phyloP scores from a whole-genome alignment of 2,888 invertebrate genomes.

The Eupithecia dodoneata region DNA sequence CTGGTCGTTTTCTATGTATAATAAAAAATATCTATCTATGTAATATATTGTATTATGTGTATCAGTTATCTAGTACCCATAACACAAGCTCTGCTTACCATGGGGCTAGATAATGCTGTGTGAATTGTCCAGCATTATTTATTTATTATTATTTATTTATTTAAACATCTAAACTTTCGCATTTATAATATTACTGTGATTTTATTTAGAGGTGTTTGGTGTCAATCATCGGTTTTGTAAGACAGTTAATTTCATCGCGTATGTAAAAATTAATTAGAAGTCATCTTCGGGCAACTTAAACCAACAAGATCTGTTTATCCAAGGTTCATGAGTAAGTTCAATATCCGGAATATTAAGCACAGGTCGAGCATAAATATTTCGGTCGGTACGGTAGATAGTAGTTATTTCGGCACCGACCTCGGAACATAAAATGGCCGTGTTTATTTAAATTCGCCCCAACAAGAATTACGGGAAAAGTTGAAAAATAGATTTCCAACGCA shows the following conservation, averaged over 20 bases:
- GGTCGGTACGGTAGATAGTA: constrained; percentile 39
- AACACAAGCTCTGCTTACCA: too few species aligned
- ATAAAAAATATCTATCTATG: too few species aligned
- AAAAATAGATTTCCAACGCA: constrained; percentile 53
- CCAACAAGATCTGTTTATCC: constrained; percentile 24
- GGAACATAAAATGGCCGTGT: constrained; percentile 69
- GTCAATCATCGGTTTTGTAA: not conserved
- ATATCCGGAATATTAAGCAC: constrained; percentile 39
- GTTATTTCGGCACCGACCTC: constrained; percentile 67
- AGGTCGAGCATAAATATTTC: constrained; percentile 49
- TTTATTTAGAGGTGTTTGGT: not conserved
- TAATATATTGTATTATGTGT: too few species aligned
- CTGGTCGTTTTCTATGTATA: too few species aligned
- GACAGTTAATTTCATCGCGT: not conserved
- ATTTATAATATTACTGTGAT: not conserved
- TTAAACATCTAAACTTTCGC: too few species aligned
- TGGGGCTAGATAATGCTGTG: too few species aligned
- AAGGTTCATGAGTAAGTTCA: constrained; percentile 20
- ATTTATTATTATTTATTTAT: too few species aligned
- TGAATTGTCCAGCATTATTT: too few species aligned
- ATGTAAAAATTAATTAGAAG: constrained; percentile 9
- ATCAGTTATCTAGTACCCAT: too few species aligned
- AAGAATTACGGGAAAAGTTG: constrained; percentile 59
- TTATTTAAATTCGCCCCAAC: constrained; percentile 70
- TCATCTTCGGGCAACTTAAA: constrained; percentile 11